Conservation (phyloP, 2,888 invertebrate genomes). For the Macaria notata region DNA sequence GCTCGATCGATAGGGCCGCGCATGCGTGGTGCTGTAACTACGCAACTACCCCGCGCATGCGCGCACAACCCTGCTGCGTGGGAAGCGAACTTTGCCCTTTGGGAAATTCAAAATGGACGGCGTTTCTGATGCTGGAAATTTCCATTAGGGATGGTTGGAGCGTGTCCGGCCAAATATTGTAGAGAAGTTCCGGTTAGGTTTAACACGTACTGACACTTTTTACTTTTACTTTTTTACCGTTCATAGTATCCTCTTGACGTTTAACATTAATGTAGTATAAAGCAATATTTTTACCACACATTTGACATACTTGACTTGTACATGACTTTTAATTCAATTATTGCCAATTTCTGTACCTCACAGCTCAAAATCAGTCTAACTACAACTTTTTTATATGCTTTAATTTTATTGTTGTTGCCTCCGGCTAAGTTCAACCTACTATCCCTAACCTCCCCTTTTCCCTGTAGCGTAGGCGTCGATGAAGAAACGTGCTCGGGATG, state of each 20-base stretch:
- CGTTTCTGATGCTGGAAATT: slow-evolving; percentile 17
- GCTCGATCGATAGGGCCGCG: slow-evolving; percentile 57
- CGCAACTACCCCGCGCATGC: slow-evolving; percentile 37
- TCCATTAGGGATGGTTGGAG: slow-evolving; percentile 6
- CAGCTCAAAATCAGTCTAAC: too few relatives aligned
- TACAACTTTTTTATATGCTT: too few relatives aligned
- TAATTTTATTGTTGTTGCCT: too few relatives aligned
- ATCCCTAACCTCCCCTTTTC: slow-evolving; percentile 6
- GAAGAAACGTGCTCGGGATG: slow-evolving; percentile 16
- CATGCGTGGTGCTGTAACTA: slow-evolving; percentile 55
- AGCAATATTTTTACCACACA: too few relatives aligned
- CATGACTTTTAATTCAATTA: too few relatives aligned
- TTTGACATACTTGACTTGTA: too few relatives aligned
- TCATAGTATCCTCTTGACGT: too few relatives aligned
- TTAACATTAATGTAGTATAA: too few relatives aligned
- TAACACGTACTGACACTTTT: too few relatives aligned
- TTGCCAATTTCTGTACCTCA: too few relatives aligned
- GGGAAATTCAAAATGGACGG: slow-evolving; percentile 10
- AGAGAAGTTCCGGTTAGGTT: too few relatives aligned
- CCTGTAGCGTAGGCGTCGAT: background rate
- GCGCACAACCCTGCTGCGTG: background rate
- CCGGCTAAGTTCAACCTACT: background rate
- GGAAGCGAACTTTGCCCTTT: slow-evolving; percentile 23
- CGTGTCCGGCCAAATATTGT: slow-evolving; percentile 2
- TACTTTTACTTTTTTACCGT: too few relatives aligned